These are phyloP conservation scores for Gopherus flavomarginatus DNA, from an alignment of 2,113 vertebrate species.

Conservation along the genomic window DNA sequence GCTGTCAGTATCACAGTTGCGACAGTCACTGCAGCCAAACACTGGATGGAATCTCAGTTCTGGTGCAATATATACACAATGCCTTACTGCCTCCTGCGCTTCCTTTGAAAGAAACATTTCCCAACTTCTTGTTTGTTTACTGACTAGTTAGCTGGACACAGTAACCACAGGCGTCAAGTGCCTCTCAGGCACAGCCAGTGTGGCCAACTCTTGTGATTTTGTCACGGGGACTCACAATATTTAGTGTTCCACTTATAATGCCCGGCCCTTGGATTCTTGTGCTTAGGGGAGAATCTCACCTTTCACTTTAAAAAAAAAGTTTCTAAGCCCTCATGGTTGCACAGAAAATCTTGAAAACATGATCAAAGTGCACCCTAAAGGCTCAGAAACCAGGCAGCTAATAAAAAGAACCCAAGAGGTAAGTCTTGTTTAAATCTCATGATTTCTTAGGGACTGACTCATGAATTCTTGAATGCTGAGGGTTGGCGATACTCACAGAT, in stretches of 20 bases:
- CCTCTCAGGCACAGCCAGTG: not conserved
- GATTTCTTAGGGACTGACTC: not conserved
- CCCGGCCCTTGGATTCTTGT: not conserved
- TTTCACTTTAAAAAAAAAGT: not conserved
- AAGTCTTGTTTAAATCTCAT: not conserved
- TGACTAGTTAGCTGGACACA: not conserved
- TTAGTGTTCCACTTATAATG: not conserved
- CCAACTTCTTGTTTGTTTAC: not conserved
- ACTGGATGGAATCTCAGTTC: not conserved
- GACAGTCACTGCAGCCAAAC: not conserved
- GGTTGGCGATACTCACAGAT: not conserved
- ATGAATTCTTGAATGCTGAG: not conserved
- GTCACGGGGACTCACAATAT: not conserved
- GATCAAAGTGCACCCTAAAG: not conserved
- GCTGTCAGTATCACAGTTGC: not conserved
- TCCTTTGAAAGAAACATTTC: fast-evolving
- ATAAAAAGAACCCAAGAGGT: not conserved
- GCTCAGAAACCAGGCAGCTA: not conserved
- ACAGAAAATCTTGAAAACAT: not conserved
- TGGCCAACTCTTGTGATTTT: not conserved
- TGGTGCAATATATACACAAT: not conserved
- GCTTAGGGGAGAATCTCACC: not conserved
- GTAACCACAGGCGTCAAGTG: fast-evolving
- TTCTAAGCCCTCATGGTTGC: not conserved
- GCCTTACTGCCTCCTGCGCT: not conserved